Base-by-base conservation (phyloP, 2,888 invertebrate species). In the Drosophila quinaria region DNA sequence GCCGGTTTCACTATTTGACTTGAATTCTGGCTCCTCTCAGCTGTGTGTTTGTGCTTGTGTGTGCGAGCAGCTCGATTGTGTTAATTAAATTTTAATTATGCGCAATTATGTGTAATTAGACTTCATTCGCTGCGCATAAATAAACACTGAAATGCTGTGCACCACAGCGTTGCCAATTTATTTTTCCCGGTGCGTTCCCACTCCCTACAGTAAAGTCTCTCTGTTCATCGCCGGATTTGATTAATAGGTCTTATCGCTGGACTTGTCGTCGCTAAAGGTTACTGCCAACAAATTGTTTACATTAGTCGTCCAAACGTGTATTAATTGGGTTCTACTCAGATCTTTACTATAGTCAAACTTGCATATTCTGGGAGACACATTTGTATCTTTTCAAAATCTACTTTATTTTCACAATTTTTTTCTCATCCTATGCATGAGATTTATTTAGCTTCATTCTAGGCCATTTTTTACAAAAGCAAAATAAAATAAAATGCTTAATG, bases 71-170 rank as follows among this genome's bases (percentile, higher is more conserved):
- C 69, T 87, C 81, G 81, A 89, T 82, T 85, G 87, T 87, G 80
- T 85, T 85, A 89, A 87, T 89, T 85, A 85, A 86, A 81, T 78
- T 81, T 89, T 81, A 85, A 85, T 89, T 85, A 80, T 70, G 62
- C 70, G 74, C 73, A 87, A 85, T 85, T 85, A 81, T 78, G 75
- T 87, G 70, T 81, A 89, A 85, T 89, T 85, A 85, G 71, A 70
- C 67, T 74, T 64, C 47, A 59, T 52, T 63, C 60, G 69, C 59
- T 69, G 75, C 70, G 75, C 74, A 74, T 69, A 74, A 74, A 58
- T 74, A 69, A 74, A 59, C 51, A 70, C 79, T 42, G 69, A 50
- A 65, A 78, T 73, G 79, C 72, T 67, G 66, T 70, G 70, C 71
- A 66, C 67, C 74, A 44, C 37, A 61, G 65, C 67, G 66, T 70